These are phyloP conservation scores for Beaufortia kweichowensis DNA, from an alignment of 2,113 vertebrate genomes.

Conservation along the genomic window DNA sequence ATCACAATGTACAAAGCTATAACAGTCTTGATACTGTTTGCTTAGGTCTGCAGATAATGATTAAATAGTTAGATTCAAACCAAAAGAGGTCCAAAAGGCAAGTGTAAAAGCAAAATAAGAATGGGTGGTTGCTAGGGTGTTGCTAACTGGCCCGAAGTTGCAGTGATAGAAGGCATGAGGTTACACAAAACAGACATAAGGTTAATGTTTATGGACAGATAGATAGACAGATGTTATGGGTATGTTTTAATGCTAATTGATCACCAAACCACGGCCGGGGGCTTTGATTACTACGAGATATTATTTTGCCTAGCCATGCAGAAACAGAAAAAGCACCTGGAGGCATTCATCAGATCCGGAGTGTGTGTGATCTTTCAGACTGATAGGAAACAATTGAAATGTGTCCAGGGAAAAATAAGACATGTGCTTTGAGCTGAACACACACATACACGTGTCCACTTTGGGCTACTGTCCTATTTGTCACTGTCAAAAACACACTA, in stretches of 20 bases:
- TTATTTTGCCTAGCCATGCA: not conserved
- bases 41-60: no score
- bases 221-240: no score
- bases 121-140: no score
- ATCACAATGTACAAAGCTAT: not conserved
- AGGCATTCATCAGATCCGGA: slow-evolving; percentile 3
- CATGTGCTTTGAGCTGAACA: not conserved
- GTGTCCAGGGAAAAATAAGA: not conserved
- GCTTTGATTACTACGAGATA: not conserved
- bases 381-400: not conserved
- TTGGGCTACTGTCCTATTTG: not conserved
- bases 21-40: no score
- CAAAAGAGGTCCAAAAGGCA: no score
- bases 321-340: not conserved
- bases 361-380: no score
- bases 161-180: no score
- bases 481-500: not conserved
- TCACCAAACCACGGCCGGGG: not conserved
- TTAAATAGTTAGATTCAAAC: no score
- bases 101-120: no score
- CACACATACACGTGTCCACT: not conserved
- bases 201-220: no score
- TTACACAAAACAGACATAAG: no score
- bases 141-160: no score
- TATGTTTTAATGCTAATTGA: not conserved